phyloP scores from a whole-genome alignment of 2,113 vertebrate species.

The Hippocampus zosterae region DNA sequence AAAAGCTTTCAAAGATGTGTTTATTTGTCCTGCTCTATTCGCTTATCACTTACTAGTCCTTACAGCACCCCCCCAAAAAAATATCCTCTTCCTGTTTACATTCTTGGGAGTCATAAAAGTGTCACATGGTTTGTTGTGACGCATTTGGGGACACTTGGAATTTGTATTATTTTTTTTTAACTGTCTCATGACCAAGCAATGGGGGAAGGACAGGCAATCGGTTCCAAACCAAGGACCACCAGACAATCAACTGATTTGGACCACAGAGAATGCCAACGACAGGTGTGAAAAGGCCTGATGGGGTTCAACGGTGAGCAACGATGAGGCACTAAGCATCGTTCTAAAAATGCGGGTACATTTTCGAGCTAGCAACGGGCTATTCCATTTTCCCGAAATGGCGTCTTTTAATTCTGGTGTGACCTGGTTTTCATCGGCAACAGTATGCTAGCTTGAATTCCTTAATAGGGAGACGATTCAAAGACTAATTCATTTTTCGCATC shows the following conservation, averaged over 20 bases:
- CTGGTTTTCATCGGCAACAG: neutral
- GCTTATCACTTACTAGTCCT: neutral
- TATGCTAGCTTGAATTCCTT: neutral
- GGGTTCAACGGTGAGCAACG: too few relatives aligned
- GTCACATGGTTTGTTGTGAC: neutral
- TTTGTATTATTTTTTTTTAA: neutral
- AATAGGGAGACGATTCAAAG: neutral
- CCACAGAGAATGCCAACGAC: too few relatives aligned
- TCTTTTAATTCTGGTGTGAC: neutral
- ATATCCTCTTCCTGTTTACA: neutral
- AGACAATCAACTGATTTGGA: too few relatives aligned
- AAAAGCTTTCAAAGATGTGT: neutral
- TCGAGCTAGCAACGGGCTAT: neutral
- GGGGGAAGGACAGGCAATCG: too few relatives aligned
- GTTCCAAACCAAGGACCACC: neutral
- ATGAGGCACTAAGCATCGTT: too few relatives aligned
- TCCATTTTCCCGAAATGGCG: neutral
- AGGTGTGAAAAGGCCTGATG: too few relatives aligned
- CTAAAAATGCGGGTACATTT: too few relatives aligned
- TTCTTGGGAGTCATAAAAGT: neutral
- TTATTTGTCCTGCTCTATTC: neutral
- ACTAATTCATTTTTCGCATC: neutral
- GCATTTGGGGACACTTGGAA: neutral
- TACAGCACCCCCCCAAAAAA: neutral
- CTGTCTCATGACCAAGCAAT: neutral